A percentile compares a stretch with the other conserved stretches of the same genome.
These are phyloP conservation scores for Corythornis leucogaster DNA, from an alignment of 2,797 vertebrate species.

Conservation along the genomic window DNA sequence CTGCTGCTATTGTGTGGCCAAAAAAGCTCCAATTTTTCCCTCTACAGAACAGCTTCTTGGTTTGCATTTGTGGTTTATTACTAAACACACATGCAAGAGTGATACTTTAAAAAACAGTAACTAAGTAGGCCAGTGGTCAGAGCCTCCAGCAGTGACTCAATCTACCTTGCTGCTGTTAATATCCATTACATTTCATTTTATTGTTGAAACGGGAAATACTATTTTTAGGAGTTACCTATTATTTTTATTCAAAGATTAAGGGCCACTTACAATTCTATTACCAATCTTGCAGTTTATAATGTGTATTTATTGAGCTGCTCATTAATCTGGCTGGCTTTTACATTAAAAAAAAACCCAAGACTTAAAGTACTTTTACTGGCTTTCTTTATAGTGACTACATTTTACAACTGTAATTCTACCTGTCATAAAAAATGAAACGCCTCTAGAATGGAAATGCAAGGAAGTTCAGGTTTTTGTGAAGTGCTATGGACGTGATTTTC, in stretches of 20 bases:
- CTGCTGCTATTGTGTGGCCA: not conserved
- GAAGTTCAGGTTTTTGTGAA: not conserved
- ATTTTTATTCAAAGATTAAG: not conserved
- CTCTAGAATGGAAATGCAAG: not conserved
- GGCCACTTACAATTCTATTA: not conserved
- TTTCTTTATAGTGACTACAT: not conserved
- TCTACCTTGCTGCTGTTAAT: not conserved
- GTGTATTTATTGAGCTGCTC: not conserved
- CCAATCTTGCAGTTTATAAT: not conserved
- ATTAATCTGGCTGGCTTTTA: not conserved
- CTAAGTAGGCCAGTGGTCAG: not conserved
- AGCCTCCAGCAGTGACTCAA: not conserved
- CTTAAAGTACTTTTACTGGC: not conserved
- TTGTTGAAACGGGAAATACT: not conserved
- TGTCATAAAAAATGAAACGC: not conserved
- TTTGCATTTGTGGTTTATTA: not conserved
- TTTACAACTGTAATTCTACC: not conserved
- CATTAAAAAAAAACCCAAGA: not conserved
- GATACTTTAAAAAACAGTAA: not conserved
- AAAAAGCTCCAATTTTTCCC: not conserved
- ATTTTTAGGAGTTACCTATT: slow-evolving; percentile 19
- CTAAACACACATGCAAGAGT: not conserved
- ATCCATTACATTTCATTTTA: not conserved
- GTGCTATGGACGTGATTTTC: not conserved
- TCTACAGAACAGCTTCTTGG: not conserved